Evolutionary conservation across 2,797 vertebrate genomes (phyloP), one percentile per base, ranked within the genome.

Genomic region (Pangasius mekongensis): DNA sequence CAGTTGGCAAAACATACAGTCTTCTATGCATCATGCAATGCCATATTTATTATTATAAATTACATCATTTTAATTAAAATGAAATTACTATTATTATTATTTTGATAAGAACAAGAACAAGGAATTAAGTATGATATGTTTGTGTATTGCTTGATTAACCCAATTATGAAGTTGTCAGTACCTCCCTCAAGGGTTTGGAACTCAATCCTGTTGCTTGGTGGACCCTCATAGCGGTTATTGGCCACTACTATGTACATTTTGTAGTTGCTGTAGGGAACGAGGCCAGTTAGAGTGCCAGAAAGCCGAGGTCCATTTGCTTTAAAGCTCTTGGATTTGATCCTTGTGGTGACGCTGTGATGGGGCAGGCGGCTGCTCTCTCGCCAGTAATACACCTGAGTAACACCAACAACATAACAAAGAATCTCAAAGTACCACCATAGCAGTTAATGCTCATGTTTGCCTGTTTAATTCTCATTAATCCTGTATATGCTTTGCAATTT

Each of bases 171-270:
- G 30, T 52, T 24, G n/a, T 88, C 80, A 90, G 24, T 97, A 99
- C 99, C 97, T 97, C 99, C 99, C 94, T 99, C 98, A 0, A 97
- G 97, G 52, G 98, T 99, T 88, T 97, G 97, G 94, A 99, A 99
- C 84, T 97, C 96, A 94, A 98, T 97, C 33, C 93, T 93, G 87
- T 98, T 97, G 92, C 97, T 99, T 82, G 96, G 95, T 3, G 98
- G 98, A 52, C 99, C 98, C 85, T 99, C 98, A 5, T 95, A 98
- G 67, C 97, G 95, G 89, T 97, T 98, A 91, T 99, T 99, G 91
- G 97, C 95, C 91, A 98, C 98, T 90, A 98, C 98, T 94, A 99
- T 97, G 93, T 99, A 98, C 94, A 99, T 95, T 91, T 97, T 98
- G 95, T 99, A 99, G 96, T 97, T 98, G 93, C 98, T 99, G 92